Evolutionary conservation across 1,140 invertebrate genomes (phyloP).

Genomic region (Onthophagus taurus): DNA sequence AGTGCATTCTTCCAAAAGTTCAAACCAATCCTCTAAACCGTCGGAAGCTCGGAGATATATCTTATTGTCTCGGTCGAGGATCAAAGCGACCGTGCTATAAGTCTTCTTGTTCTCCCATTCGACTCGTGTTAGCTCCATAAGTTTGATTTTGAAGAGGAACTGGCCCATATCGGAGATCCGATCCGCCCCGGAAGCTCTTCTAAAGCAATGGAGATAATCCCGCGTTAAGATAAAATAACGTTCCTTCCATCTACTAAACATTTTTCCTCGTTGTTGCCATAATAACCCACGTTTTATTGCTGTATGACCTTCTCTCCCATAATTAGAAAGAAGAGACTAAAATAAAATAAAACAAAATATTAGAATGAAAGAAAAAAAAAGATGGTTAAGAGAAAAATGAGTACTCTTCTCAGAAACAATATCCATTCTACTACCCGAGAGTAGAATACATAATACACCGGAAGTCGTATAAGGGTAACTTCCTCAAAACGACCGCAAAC

Average conservation of each 20-base stretch:
- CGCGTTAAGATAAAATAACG: slow-evolving; percentile 57
- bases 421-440: no score
- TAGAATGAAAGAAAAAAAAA: no score
- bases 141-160: slow-evolving; percentile 60
- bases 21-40: slow-evolving; percentile 52
- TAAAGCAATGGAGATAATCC: slow-evolving; percentile 61
- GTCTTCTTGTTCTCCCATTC: slow-evolving; percentile 54
- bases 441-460: no score
- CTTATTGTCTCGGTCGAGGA: slow-evolving; percentile 43
- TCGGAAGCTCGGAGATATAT: slow-evolving; percentile 46
- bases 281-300: slow-evolving; percentile 54
- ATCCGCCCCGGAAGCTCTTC: slow-evolving; percentile 49
- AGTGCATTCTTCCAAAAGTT: slow-evolving; percentile 51
- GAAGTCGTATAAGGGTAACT: no score
- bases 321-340: slow-evolving; percentile 38
- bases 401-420: no score
- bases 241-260: slow-evolving; percentile 62
- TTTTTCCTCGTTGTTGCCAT: slow-evolving; percentile 55
- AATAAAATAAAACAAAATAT: slow-evolving; percentile 16
- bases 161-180: slow-evolving; percentile 61
- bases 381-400: no score
- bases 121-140: slow-evolving; percentile 54
- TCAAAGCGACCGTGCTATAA: slow-evolving; percentile 47
- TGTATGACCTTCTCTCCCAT: slow-evolving; percentile 31
- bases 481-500: no score